Base-by-base conservation (phyloP, 2,888 invertebrate genomes). In the Fabriciana adippe region DNA sequence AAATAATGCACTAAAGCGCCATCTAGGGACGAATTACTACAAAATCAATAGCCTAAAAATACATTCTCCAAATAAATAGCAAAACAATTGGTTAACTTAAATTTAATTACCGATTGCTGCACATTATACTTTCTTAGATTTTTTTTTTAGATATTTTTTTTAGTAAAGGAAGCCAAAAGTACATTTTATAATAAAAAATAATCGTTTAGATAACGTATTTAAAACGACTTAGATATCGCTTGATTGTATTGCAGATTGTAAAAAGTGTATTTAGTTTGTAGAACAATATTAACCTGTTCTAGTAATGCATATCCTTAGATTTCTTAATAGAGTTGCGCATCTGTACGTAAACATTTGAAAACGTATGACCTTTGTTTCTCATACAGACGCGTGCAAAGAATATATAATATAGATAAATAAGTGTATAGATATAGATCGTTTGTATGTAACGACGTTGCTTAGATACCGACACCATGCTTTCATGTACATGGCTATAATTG, bases 251-350 rank as follows among this genome's bases (percentile, higher is more conserved):
- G 89, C 82, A 85, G 83, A 84, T 88, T 92, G 91, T 92, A 92
- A 87, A 92, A 92, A 92, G 88, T 91, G 88, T 92, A 92, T 90
- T 91, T 92, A 92, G 90, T 86, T 61, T 87, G 88, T 92, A 92
- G 92, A 87, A 83, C 79, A 78, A 86, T 89, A 90, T 88, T 89
- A 88, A 87, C 86, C 85, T 87, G 88, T 90, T 91, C 87, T 90
- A 90, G 88, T 83, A 89, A 90, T 88, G 90, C 91, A 91, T 92
- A 92, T 92, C 91, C 87, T 80, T 91, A 91, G 89, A 89, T 86
- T 90, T 88, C 85, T 80, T 88, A 86, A 87, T 83, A 66, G 68
- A 57, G 50, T 64, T 26, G 55, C 55, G 55, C 61, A 48, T 54
- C 31, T 48, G 26, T 41, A 41, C 35, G 26, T 53, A 51, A 51